Evolutionary conservation across 2,797 vertebrate genomes (phyloP), one percentile per base, ranked within the genome.

Genomic region (Cyprinodon diabolis): DNA sequence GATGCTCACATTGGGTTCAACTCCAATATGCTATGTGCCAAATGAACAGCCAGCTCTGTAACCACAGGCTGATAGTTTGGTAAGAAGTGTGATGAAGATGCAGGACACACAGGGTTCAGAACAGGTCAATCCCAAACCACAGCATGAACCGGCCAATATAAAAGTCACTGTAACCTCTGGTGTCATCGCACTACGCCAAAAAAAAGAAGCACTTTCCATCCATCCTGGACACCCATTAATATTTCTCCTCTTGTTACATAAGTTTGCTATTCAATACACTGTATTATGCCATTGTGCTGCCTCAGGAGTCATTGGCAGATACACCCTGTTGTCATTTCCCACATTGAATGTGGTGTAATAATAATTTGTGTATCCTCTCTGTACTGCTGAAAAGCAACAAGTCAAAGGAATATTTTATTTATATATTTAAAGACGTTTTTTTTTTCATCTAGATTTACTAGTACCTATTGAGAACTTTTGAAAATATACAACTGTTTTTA

Each of bases 241-340:
- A 91, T 91, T 90, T 76, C 79, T 88, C 58, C 84, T 79, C 65
- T 74, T 71, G 87, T 93, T 94, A 93, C 85, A 81, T 93, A 93
- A 93, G 75, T 54, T 71, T 67, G 76, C 72, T 83, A 85, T 89
- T 82, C 82, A 88, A 82, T 87, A 87, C 85, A 78, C 19, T 35
- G 68, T 49, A 45, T 87, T 79, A 87, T 90, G 76, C 81, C 81
- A 84, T 86, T 86, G 87, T 62, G 55, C 65, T 67, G 69, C 84
- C 85, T 76, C 77, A 13, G 68, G 81, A 79, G 85, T 88, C 69
- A 76, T 45, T 58, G 70, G 66, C 70, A 79, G 81, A 84, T 72
- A 72, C 74, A 74, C 75, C 60, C 69, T 12, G 14, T 72, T 43
- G 68, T 48, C 40, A 76, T 57, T 54, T 66, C 74, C 47, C 23